Evolutionary conservation across 2,113 vertebrate genomes (phyloP).

Genomic region (Mirza zaza): DNA sequence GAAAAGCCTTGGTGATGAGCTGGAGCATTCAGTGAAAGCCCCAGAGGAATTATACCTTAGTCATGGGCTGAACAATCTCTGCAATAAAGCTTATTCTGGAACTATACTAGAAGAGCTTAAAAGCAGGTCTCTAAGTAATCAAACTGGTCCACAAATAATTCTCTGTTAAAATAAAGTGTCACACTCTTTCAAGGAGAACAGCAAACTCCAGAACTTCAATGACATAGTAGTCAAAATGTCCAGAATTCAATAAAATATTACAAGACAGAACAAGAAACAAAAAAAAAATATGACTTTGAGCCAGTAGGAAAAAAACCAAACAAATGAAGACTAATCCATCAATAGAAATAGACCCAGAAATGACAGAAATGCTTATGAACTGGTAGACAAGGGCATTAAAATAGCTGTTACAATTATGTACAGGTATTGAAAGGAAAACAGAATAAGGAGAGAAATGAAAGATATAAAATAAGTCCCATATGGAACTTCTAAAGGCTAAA

Average conservation of each 20-base stretch:
- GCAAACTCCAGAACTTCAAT: neutral
- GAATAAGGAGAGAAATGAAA: neutral
- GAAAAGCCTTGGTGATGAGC: neutral
- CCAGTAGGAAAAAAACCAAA: neutral
- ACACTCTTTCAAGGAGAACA: neutral
- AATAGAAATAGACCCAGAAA: neutral
- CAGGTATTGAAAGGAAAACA: neutral
- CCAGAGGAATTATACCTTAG: neutral
- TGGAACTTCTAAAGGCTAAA: neutral
- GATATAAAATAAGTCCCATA: neutral
- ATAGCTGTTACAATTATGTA: neutral
- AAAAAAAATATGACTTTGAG: neutral
- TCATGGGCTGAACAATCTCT: neutral
- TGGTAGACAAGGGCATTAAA: neutral
- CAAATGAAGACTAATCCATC: neutral
- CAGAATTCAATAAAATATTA: neutral
- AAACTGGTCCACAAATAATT: neutral
- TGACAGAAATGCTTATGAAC: neutral
- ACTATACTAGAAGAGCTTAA: neutral
- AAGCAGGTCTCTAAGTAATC: neutral
- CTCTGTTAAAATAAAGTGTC: neutral
- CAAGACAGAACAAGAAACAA: neutral
- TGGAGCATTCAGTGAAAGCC: neutral
- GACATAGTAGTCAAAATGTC: neutral
- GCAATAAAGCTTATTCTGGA: neutral